Evolutionary conservation across 2,888 invertebrate species (phyloP), one percentile per base, ranked within the genome.

Genomic region (Galerucella pusilla): DNA sequence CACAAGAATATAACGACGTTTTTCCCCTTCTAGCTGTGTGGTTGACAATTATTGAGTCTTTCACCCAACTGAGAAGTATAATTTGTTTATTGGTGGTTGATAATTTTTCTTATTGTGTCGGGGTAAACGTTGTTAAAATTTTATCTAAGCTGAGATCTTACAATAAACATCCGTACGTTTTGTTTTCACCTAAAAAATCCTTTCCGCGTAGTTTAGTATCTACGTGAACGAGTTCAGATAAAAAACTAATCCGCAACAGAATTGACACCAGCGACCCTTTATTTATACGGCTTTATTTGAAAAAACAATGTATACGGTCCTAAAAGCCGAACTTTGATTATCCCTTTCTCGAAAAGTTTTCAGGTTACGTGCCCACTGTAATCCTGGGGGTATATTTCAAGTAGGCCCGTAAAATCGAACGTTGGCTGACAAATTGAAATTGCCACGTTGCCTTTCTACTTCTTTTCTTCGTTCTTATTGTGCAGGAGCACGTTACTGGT

Each of bases 351-450:
- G 71, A 75, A 77, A 82, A 84, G 84, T 84, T 85, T 83, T 82
- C 82, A 83, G 84, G 85, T 84, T 85, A 84, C 81, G 84, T 83
- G 84, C 83, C 83, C 83, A 80, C 81, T 84, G 82, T 83, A 84
- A 82, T 85, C 85, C 84, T 84, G 81, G 77, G 85, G 85, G 85
- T 85, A 83, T 85, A 85, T 85, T 86, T 85, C 84, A 83, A 74
- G 83, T 77, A 79, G 83, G 81, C 64, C 64, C 61, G 61, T 84
- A 83, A 84, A 85, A 85, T 85, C 82, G 84, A 83, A 83, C 80
- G 81, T 16, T 28, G 81, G 80, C 81, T 86, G 85, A 86, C 85
- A 85, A 86, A 86, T 86, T 86, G 86, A 86, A 86, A 86, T 85
- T 84, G 85, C 82, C 83, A 82, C 81, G 83, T 79, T 73, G 77